Percentiles rank a stretch among this genome's conserved stretches.
These are phyloP conservation scores for Onchidella celtica DNA, from an alignment of 2,888 invertebrate genomes.

Conservation along the genomic window DNA sequence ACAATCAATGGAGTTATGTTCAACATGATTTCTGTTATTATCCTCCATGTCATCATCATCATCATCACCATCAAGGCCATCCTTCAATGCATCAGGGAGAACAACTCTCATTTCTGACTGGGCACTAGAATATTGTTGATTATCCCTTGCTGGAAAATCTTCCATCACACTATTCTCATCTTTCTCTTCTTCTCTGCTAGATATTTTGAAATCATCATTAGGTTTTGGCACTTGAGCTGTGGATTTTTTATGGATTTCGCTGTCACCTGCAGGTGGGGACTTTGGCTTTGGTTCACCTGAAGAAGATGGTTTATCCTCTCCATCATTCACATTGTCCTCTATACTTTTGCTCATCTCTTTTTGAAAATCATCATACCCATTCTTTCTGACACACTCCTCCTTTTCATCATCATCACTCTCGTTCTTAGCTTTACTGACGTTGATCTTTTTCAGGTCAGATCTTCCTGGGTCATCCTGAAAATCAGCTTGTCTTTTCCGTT, in stretches of 20 bases:
- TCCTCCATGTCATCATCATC: background rate
- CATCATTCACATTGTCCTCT: background rate
- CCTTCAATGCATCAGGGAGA: background rate
- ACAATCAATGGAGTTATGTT: no score
- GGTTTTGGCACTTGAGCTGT: background rate
- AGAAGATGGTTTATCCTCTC: background rate
- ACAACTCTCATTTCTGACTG: background rate
- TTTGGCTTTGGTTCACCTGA: background rate
- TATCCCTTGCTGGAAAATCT: no score
- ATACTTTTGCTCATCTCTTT: background rate
- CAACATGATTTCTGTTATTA: background rate
- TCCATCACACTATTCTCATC: no score
- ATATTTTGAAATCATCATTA: background rate
- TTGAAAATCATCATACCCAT: no score
- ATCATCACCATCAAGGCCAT: background rate
- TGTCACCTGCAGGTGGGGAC: background rate
- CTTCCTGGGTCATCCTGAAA: background rate
- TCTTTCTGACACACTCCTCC: no score
- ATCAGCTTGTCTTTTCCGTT: conserved; percentile 25
- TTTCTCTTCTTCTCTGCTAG: background rate
- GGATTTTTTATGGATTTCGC: background rate
- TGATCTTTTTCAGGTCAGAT: background rate
- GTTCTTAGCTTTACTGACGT: background rate
- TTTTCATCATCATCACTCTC: conserved; percentile 1
- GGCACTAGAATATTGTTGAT: background rate